Evolutionary conservation across 2,888 invertebrate genomes (phyloP).

Genomic region (Allygus modestus): DNA sequence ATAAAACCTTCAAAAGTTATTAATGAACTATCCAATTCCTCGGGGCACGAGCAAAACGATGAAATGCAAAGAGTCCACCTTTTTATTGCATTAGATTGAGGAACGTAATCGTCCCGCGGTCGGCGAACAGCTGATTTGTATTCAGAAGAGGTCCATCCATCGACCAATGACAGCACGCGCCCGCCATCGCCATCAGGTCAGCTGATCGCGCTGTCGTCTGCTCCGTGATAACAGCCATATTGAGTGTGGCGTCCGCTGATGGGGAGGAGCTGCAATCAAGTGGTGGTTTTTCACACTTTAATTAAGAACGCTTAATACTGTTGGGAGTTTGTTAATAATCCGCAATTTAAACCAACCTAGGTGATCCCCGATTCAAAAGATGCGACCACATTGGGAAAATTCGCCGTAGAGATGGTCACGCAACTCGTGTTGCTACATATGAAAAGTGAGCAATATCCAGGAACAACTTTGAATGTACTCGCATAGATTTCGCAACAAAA

Average conservation of each 20-base stretch:
- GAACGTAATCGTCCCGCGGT: not conserved
- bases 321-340: no score
- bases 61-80: not conserved
- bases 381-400: no score
- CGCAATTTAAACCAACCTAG: no score
- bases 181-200: conserved; percentile 1
- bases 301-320: no score
- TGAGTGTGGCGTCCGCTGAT: not conserved
- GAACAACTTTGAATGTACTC: no score
- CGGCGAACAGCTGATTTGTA: conserved; percentile 9
- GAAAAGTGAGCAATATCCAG: no score
- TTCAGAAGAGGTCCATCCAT: not conserved
- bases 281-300: no score
- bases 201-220: conserved; percentile 5
- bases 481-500: no score
- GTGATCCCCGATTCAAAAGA: no score
- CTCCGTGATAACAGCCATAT: not conserved
- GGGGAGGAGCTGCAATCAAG: no score
- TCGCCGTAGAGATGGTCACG: no score
- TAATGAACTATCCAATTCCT: not conserved
- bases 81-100: not conserved
- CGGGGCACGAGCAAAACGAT: not conserved
- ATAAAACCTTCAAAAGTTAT: not conserved
- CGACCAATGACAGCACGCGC: conserved; percentile 24
- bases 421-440: no score